These are phyloP conservation scores for Alethe castanea DNA, from an alignment of 2,113 vertebrate species.

Conservation along the genomic window DNA sequence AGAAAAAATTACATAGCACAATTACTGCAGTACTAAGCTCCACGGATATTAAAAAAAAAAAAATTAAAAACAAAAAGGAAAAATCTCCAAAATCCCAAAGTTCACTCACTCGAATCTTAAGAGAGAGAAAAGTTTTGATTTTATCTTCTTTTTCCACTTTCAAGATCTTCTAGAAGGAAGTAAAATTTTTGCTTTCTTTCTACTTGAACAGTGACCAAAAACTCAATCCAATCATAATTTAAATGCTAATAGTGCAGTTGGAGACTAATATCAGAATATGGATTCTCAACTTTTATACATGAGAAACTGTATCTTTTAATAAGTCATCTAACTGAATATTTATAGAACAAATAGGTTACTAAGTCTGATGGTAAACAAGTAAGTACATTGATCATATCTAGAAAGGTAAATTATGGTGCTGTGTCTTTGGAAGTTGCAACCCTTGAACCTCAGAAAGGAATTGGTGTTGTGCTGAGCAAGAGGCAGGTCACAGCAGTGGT, in stretches of 20 bases:
- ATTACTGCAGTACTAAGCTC: background rate
- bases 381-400: background rate
- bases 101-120: background rate
- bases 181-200: background rate
- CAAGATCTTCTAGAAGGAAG: background rate
- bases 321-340: background rate
- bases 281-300: background rate
- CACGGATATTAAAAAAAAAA: rapidly evolving
- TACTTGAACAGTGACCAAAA: background rate
- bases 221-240: background rate
- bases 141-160: background rate
- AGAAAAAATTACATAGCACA: background rate
- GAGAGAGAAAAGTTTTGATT: background rate
- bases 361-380: background rate
- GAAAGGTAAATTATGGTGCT: background rate
- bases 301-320: background rate
- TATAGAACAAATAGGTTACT: background rate
- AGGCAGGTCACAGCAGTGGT: background rate
- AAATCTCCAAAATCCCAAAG: background rate
- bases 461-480: background rate
- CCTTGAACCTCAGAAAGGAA: background rate
- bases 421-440: background rate
- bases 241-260: background rate
- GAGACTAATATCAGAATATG: background rate
- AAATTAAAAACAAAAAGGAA: background rate